These are phyloP conservation scores for Aplysina aerophoba DNA, from an alignment of 37 sponge, comb jelly and placozoan genomes.

Conservation along the genomic window DNA sequence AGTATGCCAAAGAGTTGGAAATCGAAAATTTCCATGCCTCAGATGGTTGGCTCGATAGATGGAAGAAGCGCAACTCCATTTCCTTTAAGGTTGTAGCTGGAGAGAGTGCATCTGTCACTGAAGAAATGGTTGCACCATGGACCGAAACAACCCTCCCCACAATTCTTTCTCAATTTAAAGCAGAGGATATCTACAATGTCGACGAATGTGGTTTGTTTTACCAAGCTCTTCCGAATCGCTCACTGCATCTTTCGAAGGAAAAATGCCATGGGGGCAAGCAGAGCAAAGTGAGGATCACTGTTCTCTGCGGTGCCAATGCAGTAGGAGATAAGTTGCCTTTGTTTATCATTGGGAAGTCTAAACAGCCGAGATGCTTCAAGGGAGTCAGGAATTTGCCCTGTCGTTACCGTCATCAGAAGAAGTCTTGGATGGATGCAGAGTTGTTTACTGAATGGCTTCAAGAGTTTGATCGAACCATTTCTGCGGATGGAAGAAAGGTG, in stretches of 20 bases:
- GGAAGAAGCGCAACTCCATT: not conserved
- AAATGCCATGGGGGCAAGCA: slow-evolving; percentile 21
- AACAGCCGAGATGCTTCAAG: slow-evolving; percentile 16
- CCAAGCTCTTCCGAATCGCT: slow-evolving; percentile 4
- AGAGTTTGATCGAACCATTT: not conserved
- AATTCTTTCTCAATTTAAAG: not conserved
- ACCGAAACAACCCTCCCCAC: not conserved
- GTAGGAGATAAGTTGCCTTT: slow-evolving; percentile 4
- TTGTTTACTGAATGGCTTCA: slow-evolving; percentile 1
- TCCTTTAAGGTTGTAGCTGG: slow-evolving; percentile 3
- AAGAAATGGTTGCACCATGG: slow-evolving; percentile 2
- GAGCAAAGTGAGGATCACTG: slow-evolving; percentile 10
- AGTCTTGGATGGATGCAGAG: slow-evolving; percentile 1
- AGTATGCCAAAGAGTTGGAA: not conserved
- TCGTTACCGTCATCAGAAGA: not conserved
- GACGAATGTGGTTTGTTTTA: slow-evolving; percentile 16
- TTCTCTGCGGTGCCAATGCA: slow-evolving; percentile 18
- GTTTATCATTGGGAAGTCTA: slow-evolving; percentile 19
- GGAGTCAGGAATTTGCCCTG: not conserved
- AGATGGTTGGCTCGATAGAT: slow-evolving; percentile 1
- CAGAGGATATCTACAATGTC: slow-evolving; percentile 27
- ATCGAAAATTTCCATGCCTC: slow-evolving; percentile 15
- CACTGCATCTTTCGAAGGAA: not conserved
- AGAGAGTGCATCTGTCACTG: not conserved
- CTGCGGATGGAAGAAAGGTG: not conserved